These are phyloP conservation scores for Ageneiosus marmoratus DNA, from an alignment of 2,113 vertebrate genomes.

Conservation along the genomic window DNA sequence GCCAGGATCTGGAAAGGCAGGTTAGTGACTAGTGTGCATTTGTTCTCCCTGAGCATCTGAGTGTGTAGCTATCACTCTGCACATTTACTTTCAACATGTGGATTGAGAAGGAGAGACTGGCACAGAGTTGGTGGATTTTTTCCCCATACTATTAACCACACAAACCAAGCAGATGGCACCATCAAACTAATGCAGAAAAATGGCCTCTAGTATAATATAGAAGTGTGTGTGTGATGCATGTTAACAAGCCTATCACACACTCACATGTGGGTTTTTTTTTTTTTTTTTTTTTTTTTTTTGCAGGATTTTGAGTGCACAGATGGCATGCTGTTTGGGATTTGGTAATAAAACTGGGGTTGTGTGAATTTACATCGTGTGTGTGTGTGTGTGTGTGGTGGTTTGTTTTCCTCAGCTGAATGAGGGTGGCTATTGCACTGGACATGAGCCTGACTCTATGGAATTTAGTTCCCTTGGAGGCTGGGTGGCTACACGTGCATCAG, in stretches of 20 bases:
- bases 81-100: constrained; percentile 53
- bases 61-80: neutral
- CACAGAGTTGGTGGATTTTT: constrained; percentile 56
- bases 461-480: constrained; percentile 97
- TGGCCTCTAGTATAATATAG: constrained; percentile 81
- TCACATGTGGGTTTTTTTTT: constrained; percentile 64
- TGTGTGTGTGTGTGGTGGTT: constrained; percentile 30
- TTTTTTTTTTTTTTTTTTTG: too few relatives aligned
- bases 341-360: constrained; percentile 36
- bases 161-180: constrained; percentile 83
- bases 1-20: constrained; percentile 94
- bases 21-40: constrained; percentile 67
- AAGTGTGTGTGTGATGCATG: constrained; percentile 80
- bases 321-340: constrained; percentile 85
- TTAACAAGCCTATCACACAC: constrained; percentile 69
- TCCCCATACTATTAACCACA: neutral
- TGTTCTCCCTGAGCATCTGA: constrained; percentile 12
- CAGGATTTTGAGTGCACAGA: constrained; percentile 74
- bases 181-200: constrained; percentile 89
- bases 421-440: constrained; percentile 95
- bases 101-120: constrained; percentile 77
- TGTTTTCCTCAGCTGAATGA: constrained; percentile 84
- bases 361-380: constrained; percentile 19
- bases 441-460: constrained; percentile 97
- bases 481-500: constrained; percentile 96